Evolutionary conservation across 2,797 vertebrate genomes (phyloP), one percentile per base, ranked within the genome.

Genomic region (Myiothlypis coronata): DNA sequence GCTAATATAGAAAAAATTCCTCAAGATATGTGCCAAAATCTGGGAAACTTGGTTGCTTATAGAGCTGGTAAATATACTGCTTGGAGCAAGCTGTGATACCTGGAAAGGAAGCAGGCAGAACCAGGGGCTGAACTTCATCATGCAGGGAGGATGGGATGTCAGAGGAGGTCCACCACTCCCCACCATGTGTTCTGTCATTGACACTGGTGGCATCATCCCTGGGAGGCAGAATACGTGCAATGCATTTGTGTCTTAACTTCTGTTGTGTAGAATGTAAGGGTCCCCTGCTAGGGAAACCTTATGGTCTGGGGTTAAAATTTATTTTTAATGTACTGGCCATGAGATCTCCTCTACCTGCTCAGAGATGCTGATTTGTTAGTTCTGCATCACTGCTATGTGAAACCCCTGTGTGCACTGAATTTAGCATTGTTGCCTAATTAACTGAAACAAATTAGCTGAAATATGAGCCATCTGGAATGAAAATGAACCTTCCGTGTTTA

Each of bases 401-500:
- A 97, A 88, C 46, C 71, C 68, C 69, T 27, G 56, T 37, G 90
- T 81, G 56, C 55, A 76, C 61, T 74, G 84, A 89, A 88, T 96
- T 96, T 93, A 94, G 34, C 78, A 85, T 83, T 93, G 70, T 96
- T 97, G 94, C 72, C 90, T 97, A 95, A 95, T 97, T 96, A 96
- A 92, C 93, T 96, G 94, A 95, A 97, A 96, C 93, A 96, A 96
- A 97, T 97, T 90, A 96, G 85, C 93, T 84, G 91, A 97, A 97
- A 93, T 94, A 81, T 83, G 93, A 97, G 84, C 95, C 96, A 96
- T 97, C 96, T 97, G 97, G 96, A 97, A 96, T 95, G 90, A 94
- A 97, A 97, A 97, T 83, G 94, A 96, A 90, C 87, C 80, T 85
- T 96, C 70, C 19, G 1, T 61, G 74, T 90, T 89, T 94, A 80